Evolutionary conservation across 1,140 invertebrate genomes (phyloP), one percentile per base, ranked within the genome.

Genomic region (Drosophila jambulina): DNA sequence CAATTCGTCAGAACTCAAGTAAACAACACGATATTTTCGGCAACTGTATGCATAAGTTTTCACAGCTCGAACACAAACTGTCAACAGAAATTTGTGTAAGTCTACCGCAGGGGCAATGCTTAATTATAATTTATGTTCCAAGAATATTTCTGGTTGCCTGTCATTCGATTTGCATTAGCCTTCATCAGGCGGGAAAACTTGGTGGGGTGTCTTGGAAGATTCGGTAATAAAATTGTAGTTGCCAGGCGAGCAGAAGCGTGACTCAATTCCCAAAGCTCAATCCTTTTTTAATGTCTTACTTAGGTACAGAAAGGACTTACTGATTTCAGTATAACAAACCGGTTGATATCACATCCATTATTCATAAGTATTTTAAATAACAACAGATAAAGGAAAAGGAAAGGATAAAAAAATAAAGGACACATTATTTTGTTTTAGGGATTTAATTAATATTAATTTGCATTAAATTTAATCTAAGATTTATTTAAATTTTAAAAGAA

Each of bases 11-110:
- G 53, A 70, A 42, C 21, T 49, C 40, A 38, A 60, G 23, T 23
- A 59, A 70, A 38, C 43, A 51, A 59, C 38, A 65, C 67, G 32
- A 45, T 49, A 40, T 62, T 27, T 46, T 32, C 19, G 19, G 27
- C 32, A 45, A 56, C 56, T 48, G n/a, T 75, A 75, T 75, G 59
- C 59, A 62, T 75, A 25, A 29, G 70, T 75, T 43, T 51, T 17
- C 46, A 49, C 56, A 62, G 19, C 21, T 51, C 23, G 46, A 29
- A 48, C 71, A 76, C 63, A 77, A 63, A 78, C 75, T 78, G 75
- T 78, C 75, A 78, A 62, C 74, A 78, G 57, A 58, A 77, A 77
- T 77, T 78, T 78, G 75, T 59, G 62, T 56, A 76, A 75, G 58
- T 65, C 38, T 40, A 23, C 43, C 34, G 12, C 21, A 25, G 17